Evolutionary conservation across 2,797 vertebrate species (phyloP).

Genomic region (Aldrovandia affinis): DNA sequence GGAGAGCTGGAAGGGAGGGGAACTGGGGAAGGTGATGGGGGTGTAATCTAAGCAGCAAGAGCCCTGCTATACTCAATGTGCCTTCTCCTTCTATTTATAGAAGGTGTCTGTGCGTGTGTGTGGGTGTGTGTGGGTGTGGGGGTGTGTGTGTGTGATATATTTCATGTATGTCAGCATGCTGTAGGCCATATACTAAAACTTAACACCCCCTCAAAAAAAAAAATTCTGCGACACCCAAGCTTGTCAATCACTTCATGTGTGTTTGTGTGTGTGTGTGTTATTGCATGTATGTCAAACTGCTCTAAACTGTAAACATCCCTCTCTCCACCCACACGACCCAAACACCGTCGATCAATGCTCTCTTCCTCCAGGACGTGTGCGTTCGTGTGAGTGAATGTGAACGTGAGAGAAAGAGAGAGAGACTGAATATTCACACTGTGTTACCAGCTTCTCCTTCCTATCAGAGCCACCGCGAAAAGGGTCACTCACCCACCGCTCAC

Average conservation of each 20-base stretch:
- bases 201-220: constrained; percentile 26
- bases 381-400: not conserved
- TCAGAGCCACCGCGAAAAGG: not conserved
- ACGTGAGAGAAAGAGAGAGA: not conserved
- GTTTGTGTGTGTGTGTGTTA: not conserved
- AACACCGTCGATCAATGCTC: constrained; percentile 25
- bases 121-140: constrained; percentile 16
- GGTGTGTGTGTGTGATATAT: not conserved
- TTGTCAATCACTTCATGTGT: constrained; percentile 51
- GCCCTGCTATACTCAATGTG: constrained; percentile 32
- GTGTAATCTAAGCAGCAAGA: constrained; percentile 52
- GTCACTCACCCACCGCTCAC: not conserved
- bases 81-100: constrained; percentile 57
- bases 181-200: constrained; percentile 33
- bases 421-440: not conserved
- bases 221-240: constrained; percentile 42
- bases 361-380: constrained; percentile 11
- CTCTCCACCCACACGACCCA: not conserved
- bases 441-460: not conserved
- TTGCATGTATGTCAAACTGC: not conserved
- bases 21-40: constrained; percentile 15
- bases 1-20: constrained; percentile 28
- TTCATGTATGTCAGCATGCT: constrained; percentile 16
- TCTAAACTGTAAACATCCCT: not conserved
- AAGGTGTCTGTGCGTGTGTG: constrained; percentile 17